A percentile compares a stretch with the other conserved stretches of the same genome.
Evolutionary conservation across 37 sponge, comb jelly and placozoan genomes (phyloP).

Genomic region (Theonella swinhoei): DNA sequence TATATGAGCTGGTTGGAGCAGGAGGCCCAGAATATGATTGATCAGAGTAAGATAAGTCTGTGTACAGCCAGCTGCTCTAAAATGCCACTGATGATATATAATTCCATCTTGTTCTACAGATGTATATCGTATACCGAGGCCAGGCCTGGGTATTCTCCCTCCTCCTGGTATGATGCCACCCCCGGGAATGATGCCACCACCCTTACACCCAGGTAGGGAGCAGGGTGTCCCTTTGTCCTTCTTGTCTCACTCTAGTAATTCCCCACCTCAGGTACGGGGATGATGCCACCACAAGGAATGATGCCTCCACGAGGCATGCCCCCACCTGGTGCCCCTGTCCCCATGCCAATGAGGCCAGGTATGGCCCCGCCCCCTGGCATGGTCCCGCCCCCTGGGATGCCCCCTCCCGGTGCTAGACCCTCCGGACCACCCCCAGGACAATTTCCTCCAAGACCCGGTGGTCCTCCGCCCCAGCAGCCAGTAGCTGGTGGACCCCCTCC

Average conservation of each 20-base stretch:
- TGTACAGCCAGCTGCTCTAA: neutral
- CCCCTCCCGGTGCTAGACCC: constrained; percentile 9
- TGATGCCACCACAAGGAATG: constrained; percentile 13
- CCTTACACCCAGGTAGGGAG: neutral
- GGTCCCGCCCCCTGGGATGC: constrained; percentile 41
- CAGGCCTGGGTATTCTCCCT: neutral
- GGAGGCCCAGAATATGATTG: constrained; percentile 92
- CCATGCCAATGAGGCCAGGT: neutral
- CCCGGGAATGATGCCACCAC: constrained; percentile 48
- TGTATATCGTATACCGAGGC: neutral
- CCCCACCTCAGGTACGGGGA: neutral
- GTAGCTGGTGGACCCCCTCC: neutral
- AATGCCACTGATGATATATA: neutral
- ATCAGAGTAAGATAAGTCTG: constrained; percentile 47
- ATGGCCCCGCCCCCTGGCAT: constrained; percentile 18
- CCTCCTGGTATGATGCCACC: constrained; percentile 52
- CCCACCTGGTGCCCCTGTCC: constrained; percentile 2
- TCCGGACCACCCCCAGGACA: constrained; percentile 7
- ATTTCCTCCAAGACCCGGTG: neutral
- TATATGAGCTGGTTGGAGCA: constrained; percentile 97
- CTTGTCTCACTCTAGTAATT: neutral
- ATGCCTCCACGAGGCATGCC: constrained; percentile 44
- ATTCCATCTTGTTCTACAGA: neutral
- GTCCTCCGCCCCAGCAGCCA: constrained; percentile 3
- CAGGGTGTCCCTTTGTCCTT: neutral